phyloP scores from a whole-genome alignment of 2,113 vertebrate genomes.

The Podilymbus podiceps region DNA sequence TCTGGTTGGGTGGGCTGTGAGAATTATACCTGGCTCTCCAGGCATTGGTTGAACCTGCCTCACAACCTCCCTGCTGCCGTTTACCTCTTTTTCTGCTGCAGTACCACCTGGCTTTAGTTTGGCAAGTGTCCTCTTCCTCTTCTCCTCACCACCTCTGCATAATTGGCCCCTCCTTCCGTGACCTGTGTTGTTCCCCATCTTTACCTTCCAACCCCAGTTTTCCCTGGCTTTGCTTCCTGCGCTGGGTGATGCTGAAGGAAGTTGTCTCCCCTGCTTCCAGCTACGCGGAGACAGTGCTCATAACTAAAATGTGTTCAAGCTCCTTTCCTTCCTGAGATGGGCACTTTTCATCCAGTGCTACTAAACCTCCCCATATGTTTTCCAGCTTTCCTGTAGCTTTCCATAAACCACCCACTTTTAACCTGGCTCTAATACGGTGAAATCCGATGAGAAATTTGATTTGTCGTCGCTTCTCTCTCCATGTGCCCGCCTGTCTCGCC shows the following conservation, averaged over 20 bases:
- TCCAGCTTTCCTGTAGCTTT: background rate
- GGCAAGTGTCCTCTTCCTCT: background rate
- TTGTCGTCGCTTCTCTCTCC: background rate
- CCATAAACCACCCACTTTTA: background rate
- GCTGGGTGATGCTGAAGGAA: background rate
- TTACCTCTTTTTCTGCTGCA: background rate
- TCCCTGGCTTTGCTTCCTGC: background rate
- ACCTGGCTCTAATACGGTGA: background rate
- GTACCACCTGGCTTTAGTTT: background rate
- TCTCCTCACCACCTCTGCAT: background rate
- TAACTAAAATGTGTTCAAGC: background rate
- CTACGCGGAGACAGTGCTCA: background rate
- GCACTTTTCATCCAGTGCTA: background rate
- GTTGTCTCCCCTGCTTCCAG: background rate
- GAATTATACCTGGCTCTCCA: background rate
- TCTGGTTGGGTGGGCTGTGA: accelerated
- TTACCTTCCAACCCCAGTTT: background rate
- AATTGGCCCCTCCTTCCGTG: background rate
- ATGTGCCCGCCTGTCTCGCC: background rate
- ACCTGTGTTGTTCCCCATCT: background rate
- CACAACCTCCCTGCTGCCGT: background rate
- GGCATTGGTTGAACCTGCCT: background rate
- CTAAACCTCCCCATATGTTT: background rate
- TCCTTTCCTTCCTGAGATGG: background rate
- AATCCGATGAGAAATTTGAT: background rate